Conservation (phyloP, 1,140 invertebrate genomes). For the Heliconius eleuchia region DNA sequence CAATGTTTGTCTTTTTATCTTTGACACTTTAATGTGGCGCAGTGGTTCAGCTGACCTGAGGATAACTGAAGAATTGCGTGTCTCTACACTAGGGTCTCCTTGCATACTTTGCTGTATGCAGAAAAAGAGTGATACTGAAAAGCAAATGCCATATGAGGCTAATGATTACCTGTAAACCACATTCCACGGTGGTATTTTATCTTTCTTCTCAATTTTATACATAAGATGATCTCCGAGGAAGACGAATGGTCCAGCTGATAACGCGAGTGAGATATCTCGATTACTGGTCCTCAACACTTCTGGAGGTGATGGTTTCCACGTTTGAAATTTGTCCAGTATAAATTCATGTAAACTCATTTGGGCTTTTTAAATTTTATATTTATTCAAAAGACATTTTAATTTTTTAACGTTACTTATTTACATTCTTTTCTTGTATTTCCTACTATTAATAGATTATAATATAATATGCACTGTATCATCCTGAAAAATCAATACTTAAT, state of each 20-base stretch:
- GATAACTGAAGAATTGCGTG: too few species aligned
- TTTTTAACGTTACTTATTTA: neutral
- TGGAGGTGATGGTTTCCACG: slow-evolving; percentile 52
- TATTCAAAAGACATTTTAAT: neutral
- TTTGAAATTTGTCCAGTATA: slow-evolving; percentile 34
- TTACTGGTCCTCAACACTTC: slow-evolving; percentile 50
- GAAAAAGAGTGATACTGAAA: too few species aligned
- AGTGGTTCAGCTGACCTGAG: too few species aligned
- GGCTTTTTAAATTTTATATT: neutral
- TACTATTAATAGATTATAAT: neutral
- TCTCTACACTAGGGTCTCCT: too few species aligned
- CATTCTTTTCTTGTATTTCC: neutral
- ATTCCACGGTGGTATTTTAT: slow-evolving; percentile 68
- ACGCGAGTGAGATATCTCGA: slow-evolving; percentile 51
- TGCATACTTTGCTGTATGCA: too few species aligned
- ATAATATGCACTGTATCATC: neutral
- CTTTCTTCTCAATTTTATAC: slow-evolving; percentile 60
- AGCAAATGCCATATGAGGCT: too few species aligned
- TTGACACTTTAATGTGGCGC: too few species aligned
- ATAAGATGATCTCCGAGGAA: slow-evolving; percentile 52
- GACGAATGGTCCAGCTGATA: slow-evolving; percentile 43
- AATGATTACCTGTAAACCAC: slow-evolving; percentile 59
- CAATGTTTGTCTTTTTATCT: too few species aligned
- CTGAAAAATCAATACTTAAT: neutral
- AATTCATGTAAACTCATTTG: slow-evolving; percentile 43